These are phyloP conservation scores for Caradrina kadenii DNA, from an alignment of 2,888 invertebrate genomes.

Conservation along the genomic window DNA sequence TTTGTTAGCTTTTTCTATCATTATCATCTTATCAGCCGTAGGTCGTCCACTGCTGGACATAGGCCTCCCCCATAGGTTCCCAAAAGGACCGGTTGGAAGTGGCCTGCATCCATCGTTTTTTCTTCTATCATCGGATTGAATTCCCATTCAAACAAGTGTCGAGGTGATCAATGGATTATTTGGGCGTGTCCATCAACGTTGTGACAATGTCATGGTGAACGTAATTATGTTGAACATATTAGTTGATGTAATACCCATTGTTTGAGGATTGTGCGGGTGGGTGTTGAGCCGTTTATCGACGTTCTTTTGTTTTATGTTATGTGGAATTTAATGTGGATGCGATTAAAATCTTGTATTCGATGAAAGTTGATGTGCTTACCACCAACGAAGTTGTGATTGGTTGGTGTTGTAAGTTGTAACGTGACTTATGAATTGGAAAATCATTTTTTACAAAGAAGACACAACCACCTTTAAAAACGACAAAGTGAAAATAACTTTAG, in stretches of 20 bases:
- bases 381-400: background rate
- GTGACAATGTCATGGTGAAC: constrained; percentile 27
- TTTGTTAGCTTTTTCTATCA: too few relatives aligned
- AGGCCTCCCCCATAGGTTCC: too few relatives aligned
- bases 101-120: too few relatives aligned
- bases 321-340: constrained; percentile 6
- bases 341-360: constrained; percentile 7
- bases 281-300: constrained; percentile 29
- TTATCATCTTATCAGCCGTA: too few relatives aligned
- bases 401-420: background rate
- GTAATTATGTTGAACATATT: constrained; percentile 46
- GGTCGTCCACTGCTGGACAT: too few relatives aligned
- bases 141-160: constrained; percentile 20
- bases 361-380: background rate
- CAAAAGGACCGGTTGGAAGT: too few relatives aligned
- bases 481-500: background rate
- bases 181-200: constrained; percentile 37
- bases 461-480: too few relatives aligned
- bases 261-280: constrained; percentile 44
- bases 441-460: too few relatives aligned
- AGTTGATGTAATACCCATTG: constrained; percentile 51
- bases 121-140: background rate
- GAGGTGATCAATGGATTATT: constrained; percentile 26
- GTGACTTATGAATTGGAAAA: too few relatives aligned
- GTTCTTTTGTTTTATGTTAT: constrained; percentile 28